Conservation (phyloP, 2,797 vertebrate species). For the Acanthurus lineatus region DNA sequence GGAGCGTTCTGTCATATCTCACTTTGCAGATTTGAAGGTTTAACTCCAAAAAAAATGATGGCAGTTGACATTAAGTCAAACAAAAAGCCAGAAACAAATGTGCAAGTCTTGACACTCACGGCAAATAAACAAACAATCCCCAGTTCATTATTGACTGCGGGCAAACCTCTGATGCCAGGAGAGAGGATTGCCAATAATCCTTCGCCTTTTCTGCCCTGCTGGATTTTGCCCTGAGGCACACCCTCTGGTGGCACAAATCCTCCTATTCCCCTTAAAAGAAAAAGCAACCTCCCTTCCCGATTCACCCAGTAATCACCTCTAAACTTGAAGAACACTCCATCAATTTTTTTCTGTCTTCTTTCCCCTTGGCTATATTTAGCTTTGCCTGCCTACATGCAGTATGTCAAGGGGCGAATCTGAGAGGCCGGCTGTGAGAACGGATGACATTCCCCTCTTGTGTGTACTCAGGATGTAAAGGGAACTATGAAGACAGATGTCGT, state of each 20-base stretch:
- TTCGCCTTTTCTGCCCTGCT: constrained; percentile 64
- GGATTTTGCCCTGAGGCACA: constrained; percentile 64
- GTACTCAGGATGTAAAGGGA: constrained; percentile 30
- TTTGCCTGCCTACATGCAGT: constrained; percentile 20
- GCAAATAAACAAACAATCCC: constrained; percentile 56
- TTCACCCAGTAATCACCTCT: constrained; percentile 61
- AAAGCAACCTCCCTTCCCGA: constrained; percentile 23
- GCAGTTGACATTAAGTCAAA: constrained; percentile 16
- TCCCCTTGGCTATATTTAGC: constrained; percentile 70
- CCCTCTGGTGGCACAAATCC: constrained; percentile 64
- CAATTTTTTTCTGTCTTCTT: constrained; percentile 19
- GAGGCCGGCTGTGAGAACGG: constrained; percentile 28
- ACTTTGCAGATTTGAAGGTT: neutral
- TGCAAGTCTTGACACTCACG: constrained; percentile 6
- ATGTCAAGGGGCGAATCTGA: constrained; percentile 37
- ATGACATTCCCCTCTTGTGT: constrained; percentile 25
- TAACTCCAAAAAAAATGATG: neutral
- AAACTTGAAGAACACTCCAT: constrained; percentile 48
- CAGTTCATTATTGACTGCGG: constrained; percentile 61
- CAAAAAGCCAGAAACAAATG: constrained; percentile 6
- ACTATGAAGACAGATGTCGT: constrained; percentile 20
- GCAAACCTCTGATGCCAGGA: constrained; percentile 56
- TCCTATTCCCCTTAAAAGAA: constrained; percentile 2
- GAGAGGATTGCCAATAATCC: constrained; percentile 75
- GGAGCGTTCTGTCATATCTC: constrained; percentile 1